Conservation (phyloP, 2,888 invertebrate species). For the Drosophila monieri region DNA sequence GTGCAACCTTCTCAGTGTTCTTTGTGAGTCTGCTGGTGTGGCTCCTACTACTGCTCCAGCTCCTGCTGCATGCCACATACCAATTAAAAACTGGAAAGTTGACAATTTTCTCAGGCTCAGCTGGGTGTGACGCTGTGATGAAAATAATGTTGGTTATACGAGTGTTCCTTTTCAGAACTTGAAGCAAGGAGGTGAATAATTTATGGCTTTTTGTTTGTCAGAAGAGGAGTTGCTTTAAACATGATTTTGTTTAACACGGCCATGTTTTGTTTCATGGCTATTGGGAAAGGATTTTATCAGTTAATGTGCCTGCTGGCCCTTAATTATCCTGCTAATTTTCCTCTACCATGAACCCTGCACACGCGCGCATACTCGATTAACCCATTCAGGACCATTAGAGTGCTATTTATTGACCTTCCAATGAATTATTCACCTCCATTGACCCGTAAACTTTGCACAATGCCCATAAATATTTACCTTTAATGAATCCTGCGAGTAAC, state of each 20-base stretch:
- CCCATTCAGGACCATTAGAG: slow-evolving; percentile 10
- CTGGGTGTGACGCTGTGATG: slow-evolving; percentile 8
- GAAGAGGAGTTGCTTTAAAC: not conserved
- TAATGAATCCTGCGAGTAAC: slow-evolving; percentile 27
- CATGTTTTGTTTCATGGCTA: not conserved
- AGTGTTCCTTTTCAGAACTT: slow-evolving; percentile 10
- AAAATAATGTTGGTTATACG: not conserved
- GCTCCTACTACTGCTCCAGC: slow-evolving; percentile 1
- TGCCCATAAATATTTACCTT: slow-evolving; percentile 30
- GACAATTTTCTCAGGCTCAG: slow-evolving; percentile 41
- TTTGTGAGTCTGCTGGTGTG: slow-evolving; percentile 23
- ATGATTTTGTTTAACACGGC: not conserved
- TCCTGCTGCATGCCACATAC: slow-evolving; percentile 23
- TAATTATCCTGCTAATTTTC: slow-evolving; percentile 4
- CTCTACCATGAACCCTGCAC: not conserved
- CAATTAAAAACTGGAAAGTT: slow-evolving; percentile 69
- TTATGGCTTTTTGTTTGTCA: not conserved
- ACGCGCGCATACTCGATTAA: slow-evolving; percentile 23
- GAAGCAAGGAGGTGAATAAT: not conserved
- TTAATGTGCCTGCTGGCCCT: not conserved
- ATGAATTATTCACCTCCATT: slow-evolving; percentile 38
- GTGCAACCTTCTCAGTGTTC: slow-evolving; percentile 48
- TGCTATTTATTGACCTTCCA: slow-evolving; percentile 17
- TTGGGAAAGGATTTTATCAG: not conserved
- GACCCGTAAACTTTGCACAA: slow-evolving; percentile 37